These are phyloP conservation scores for Columbina picui DNA, from an alignment of 2,113 vertebrate species.

Conservation along the genomic window DNA sequence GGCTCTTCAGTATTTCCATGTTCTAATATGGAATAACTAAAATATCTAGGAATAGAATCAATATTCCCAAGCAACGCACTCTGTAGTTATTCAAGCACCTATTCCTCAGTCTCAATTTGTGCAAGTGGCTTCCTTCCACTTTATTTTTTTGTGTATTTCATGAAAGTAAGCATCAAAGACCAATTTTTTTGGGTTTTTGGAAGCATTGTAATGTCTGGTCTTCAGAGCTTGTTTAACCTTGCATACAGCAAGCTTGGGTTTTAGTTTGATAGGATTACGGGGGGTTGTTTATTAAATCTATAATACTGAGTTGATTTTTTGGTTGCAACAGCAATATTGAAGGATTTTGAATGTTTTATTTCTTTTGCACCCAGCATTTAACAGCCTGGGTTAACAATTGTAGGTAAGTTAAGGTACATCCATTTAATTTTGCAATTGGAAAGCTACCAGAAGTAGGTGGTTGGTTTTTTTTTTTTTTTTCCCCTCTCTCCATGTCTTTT, in stretches of 20 bases:
- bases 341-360: neutral
- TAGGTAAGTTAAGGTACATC: neutral
- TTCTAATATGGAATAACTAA: neutral
- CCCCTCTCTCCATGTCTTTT: rapidly evolving
- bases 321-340: neutral
- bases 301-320: neutral
- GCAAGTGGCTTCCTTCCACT: neutral
- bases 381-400: neutral
- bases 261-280: neutral
- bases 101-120: neutral
- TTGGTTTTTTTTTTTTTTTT: neutral
- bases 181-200: neutral
- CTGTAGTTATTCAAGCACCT: neutral
- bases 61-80: neutral
- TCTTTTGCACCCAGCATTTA: neutral
- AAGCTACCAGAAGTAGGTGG: neutral
- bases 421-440: neutral
- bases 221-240: neutral
- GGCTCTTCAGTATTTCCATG: neutral
- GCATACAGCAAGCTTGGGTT: neutral
- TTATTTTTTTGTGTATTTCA: neutral
- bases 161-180: neutral
- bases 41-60: neutral
- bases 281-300: neutral
- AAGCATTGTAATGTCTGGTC: neutral